Evolutionary conservation across 2,797 vertebrate species (phyloP).

Genomic region (Halcyon chelicuti): DNA sequence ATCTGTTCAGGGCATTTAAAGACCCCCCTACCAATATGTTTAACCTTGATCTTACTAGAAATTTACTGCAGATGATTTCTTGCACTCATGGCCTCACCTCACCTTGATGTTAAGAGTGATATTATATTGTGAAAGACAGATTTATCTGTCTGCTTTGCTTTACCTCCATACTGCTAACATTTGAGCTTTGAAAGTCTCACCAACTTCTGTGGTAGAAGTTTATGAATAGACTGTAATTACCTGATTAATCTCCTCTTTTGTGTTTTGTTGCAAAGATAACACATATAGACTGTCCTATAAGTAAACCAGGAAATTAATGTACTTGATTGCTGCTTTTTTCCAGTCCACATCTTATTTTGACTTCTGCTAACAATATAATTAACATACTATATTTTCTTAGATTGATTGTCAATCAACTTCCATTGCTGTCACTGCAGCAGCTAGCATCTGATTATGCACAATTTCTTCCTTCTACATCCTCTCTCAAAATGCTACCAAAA

Average conservation of each 20-base stretch:
- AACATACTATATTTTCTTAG: not conserved
- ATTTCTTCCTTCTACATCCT: not conserved
- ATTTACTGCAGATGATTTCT: not conserved
- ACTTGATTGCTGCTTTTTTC: not conserved
- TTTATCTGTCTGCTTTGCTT: not conserved
- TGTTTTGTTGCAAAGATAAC: not conserved
- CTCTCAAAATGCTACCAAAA: not conserved
- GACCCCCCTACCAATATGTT: not conserved
- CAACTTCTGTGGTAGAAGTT: fast-evolving
- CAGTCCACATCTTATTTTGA: not conserved
- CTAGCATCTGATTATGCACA: fast-evolving
- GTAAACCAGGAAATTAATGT: not conserved
- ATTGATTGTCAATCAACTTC: not conserved
- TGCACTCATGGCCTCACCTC: not conserved
- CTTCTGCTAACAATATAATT: not conserved
- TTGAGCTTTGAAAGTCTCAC: not conserved
- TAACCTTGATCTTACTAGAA: not conserved
- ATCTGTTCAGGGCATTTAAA: not conserved
- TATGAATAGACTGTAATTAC: not conserved
- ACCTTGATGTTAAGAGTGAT: not conserved
- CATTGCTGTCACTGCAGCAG: not conserved
- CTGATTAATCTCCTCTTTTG: not conserved
- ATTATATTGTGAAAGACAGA: not conserved
- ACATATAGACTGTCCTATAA: not conserved
- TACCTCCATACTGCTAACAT: not conserved